Evolutionary conservation across 2,888 invertebrate species (phyloP).

Genomic region (Dasysyrphus albostriatus): DNA sequence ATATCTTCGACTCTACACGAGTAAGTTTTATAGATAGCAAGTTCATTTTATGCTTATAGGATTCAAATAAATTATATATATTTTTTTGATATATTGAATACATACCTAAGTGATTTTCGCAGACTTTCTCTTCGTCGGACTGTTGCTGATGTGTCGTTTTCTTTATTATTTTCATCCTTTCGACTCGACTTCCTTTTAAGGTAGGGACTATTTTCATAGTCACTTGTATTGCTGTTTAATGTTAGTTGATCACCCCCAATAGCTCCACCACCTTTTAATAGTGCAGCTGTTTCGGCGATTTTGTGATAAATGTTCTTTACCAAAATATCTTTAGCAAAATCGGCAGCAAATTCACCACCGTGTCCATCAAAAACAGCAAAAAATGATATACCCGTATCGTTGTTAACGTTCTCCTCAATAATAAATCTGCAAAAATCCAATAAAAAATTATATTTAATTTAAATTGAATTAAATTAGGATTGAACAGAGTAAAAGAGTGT

Average conservation of each 20-base stretch:
- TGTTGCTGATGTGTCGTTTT: conserved; percentile 79
- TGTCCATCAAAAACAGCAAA: conserved; percentile 98
- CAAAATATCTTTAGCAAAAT: conserved; percentile 95
- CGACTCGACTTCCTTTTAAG: conserved; percentile 80
- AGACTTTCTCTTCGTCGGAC: conserved; percentile 82
- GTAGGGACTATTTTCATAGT: conserved; percentile 81
- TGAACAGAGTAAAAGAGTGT: not conserved
- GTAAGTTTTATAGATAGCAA: too few relatives aligned
- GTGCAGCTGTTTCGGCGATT: conserved; percentile 89
- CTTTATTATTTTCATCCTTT: conserved; percentile 81
- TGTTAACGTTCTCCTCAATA: conserved; percentile 92
- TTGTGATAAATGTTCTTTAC: conserved; percentile 92
- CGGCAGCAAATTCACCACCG: conserved; percentile 97
- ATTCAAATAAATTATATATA: not conserved
- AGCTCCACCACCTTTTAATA: conserved; percentile 76
- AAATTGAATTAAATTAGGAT: conserved; percentile 14
- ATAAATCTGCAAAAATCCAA: conserved; percentile 86
- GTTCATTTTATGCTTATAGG: too few relatives aligned
- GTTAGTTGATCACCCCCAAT: conserved; percentile 51
- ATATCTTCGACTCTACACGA: too few relatives aligned
- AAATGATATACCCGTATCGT: conserved; percentile 91
- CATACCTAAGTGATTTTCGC: conserved; percentile 81
- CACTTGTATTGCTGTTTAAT: conserved; percentile 76
- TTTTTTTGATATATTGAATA: not conserved
- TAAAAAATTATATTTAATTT: conserved; percentile 22